Conservation (phyloP, 2,113 vertebrate genomes). For the Gulo gulo region DNA sequence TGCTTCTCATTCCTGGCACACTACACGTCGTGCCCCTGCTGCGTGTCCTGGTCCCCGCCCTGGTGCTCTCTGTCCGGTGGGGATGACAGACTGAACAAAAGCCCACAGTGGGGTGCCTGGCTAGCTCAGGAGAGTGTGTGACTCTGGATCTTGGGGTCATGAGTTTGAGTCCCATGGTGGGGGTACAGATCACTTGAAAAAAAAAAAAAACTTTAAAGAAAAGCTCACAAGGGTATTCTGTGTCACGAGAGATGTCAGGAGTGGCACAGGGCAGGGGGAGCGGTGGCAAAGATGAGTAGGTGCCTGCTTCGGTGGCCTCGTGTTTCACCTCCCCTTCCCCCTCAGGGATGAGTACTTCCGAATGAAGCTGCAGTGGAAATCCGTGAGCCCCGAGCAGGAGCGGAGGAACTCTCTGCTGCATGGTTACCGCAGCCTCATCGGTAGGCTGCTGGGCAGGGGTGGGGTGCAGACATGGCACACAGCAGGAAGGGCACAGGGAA, state of each 20-base stretch:
- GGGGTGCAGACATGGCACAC: fast-evolving
- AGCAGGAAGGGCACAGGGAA: background rate
- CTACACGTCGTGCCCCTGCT: background rate
- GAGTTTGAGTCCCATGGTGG: background rate
- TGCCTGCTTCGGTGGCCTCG: background rate
- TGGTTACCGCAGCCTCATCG: slow-evolving; percentile 92
- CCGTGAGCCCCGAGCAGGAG: slow-evolving; percentile 92
- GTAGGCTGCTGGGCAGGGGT: slow-evolving; percentile 18
- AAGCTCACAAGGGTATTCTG: background rate
- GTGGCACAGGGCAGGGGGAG: background rate
- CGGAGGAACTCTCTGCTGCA: slow-evolving; percentile 92
- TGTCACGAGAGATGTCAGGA: background rate
- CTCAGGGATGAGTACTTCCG: slow-evolving; percentile 92
- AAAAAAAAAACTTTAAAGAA: background rate
- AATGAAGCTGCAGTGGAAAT: slow-evolving; percentile 97
- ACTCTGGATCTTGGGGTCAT: background rate
- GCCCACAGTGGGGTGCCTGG: background rate
- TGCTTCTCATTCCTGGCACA: background rate
- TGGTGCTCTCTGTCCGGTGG: background rate
- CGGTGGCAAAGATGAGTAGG: background rate
- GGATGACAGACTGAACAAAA: background rate
- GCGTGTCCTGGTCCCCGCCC: background rate
- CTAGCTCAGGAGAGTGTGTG: background rate
- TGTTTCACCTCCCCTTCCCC: fast-evolving
- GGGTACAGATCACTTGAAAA: background rate